A percentile compares a stretch with the other conserved stretches of the same genome.
Conservation (phyloP, 2,797 vertebrate genomes). For the Coregonus sp. region DNA sequence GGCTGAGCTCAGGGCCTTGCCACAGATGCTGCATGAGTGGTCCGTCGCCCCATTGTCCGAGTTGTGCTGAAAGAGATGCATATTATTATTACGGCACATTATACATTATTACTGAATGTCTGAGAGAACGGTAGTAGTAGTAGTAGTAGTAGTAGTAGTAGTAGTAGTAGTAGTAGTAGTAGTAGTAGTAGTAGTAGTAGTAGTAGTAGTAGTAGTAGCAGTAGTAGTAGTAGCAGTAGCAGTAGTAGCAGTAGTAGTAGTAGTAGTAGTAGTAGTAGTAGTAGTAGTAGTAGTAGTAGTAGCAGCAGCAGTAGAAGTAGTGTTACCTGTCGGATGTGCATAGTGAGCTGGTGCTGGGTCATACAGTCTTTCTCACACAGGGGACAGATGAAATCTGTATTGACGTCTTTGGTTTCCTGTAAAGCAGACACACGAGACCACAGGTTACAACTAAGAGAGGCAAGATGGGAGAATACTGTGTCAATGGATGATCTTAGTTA, state of each 20-base stretch:
- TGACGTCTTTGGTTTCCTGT: constrained; percentile 92
- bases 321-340: constrained; percentile 95
- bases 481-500: no score
- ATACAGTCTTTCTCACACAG: constrained; percentile 91
- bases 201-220: fast-evolving
- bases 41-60: constrained; percentile 88
- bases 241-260: fast-evolving
- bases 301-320: fast-evolving
- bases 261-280: fast-evolving
- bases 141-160: no score
- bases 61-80: constrained; percentile 81
- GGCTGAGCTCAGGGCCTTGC: constrained; percentile 95
- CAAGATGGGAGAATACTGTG: neutral
- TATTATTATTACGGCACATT: no score
- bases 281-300: fast-evolving
- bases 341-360: constrained; percentile 92
- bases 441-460: neutral
- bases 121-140: no score
- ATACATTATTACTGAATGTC: no score
- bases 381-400: constrained; percentile 84
- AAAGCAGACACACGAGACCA: constrained; percentile 18
- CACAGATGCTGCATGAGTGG: constrained; percentile 97
- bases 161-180: no score
- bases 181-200: no score
- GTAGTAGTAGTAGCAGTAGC: no score